Base-by-base conservation (phyloP, 2,113 vertebrate genomes). In the Microcebus tavaratra region DNA sequence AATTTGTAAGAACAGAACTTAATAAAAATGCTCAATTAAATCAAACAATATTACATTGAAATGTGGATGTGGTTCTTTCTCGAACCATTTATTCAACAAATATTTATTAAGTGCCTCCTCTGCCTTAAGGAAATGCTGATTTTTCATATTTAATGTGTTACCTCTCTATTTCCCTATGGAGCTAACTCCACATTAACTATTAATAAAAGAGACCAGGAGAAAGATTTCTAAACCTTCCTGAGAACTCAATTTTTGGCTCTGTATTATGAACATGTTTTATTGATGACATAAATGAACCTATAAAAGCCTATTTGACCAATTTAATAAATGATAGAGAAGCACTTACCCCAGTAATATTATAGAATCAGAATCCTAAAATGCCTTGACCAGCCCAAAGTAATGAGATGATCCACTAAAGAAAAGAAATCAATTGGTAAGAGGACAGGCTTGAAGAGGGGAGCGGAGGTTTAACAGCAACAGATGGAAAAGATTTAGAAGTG, bases 181-280 rank as follows among this genome's bases (percentile, higher is more conserved):
- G 34, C 34, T 79, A 45, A 25, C 6, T 53, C 21, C 76, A 57
- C 7, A 84, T 48, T 65, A 82, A 65, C 55, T 50, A 72, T 65
- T 65, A 91, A 27, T 42, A 67, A 79, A 76, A 65, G 25, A 53
- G n/a, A 87, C 36, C 9, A 78, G 42, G 72, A 84, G 27, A 75
- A 42, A 67, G 17, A 10, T 45, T 87, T 90, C 73, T 86, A 53
- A 89, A 31, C 12, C 8, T 48, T 82, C 18, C 59, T 61, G 25
- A 81, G 18, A 42, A 76, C n/a, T 93, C 14, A 61, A 13, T 27
- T 96, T 94, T 86, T 87, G 81, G 29, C 42, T 42, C 34, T 27
- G 29, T 81, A 34, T 82, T 20, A 59, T 83, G 45, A 95, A 90
- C 48, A 36, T 53, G 57, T 82, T 93, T 97, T 81, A 57, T 31